A percentile compares a stretch with the other conserved stretches of the same genome.
phyloP scores from a whole-genome alignment of 2,888 invertebrate species.

The Lasioglossum leucozonium region DNA sequence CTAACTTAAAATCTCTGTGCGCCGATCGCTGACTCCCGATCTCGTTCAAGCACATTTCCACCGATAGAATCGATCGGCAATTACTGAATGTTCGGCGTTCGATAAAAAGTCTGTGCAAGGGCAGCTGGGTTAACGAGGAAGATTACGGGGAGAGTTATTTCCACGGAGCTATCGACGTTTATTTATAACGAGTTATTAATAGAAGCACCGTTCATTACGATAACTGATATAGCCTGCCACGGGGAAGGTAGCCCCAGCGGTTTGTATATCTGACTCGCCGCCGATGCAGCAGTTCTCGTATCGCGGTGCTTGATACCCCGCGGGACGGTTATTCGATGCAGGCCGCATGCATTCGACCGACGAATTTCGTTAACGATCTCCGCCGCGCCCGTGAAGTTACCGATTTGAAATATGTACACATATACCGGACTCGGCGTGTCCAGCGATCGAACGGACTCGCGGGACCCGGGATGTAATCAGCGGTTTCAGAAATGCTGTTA shows the following conservation, averaged over 20 bases:
- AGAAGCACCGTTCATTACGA: constrained; percentile 33
- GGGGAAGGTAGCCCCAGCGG: constrained; percentile 34
- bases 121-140: background rate
- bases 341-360: background rate
- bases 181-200: constrained; percentile 60
- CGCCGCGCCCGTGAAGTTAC: background rate
- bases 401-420: background rate
- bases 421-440: background rate
- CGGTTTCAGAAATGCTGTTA: constrained; percentile 30
- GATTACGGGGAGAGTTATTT: constrained; percentile 5
- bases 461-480: constrained; percentile 15
- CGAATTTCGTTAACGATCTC: background rate
- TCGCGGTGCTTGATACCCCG: constrained; percentile 47
- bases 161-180: constrained; percentile 17
- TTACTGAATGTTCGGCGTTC: background rate
- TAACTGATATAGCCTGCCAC: background rate
- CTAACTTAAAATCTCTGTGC: constrained; percentile 49
- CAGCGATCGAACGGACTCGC: background rate
- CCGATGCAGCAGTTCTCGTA: constrained; percentile 56
- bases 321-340: constrained; percentile 27
- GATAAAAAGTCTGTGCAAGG: constrained; percentile 11
- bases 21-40: constrained; percentile 5
- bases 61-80: background rate
- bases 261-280: constrained; percentile 25
- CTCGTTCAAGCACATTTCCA: background rate